Evolutionary conservation across 2,888 invertebrate species (phyloP), one percentile per base, ranked within the genome.

Genomic region (Sphecodes monilicornis): DNA sequence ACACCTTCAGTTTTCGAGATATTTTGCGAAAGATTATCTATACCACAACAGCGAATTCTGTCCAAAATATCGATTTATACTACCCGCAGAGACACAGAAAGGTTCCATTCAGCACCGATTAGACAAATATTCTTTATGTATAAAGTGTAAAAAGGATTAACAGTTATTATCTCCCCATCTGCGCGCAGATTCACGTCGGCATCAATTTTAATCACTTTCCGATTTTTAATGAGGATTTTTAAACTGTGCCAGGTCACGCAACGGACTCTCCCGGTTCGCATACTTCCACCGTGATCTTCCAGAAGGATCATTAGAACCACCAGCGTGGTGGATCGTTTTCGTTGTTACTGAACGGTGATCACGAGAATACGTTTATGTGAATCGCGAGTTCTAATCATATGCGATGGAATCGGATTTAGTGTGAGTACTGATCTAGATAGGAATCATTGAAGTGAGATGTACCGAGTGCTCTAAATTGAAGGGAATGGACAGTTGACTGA

Each of bases 131-230:
- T n/a, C n/a, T n/a, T n/a, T n/a, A n/a, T n/a, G n/a, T n/a, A n/a
- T n/a, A n/a, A n/a, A n/a, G 18, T 70, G 68, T 41, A 57, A 60
- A 41, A 50, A 41, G 41, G 41, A 80, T 82, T 64, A 60, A 80
- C 60, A 36, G 75, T 76, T 66, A 36, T 83, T 76, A 82, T 83
- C 82, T 82, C 57, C 36, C 22, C 26, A 13, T 32, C 57, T 39
- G 57, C 46, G 46, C 50, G 76, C 82, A 73, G 73, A 76, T 73
- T 73, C 68, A 60, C 73, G 76, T 82, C 83, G 76, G 73, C 60
- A 83, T 73, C 83, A 76, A 73, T 83, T 83, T 83, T 82, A 83
- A 83, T 82, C 83, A 73, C 32, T 36, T 60, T 50, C 18, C 69
- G 72, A 69, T 82, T 73, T 82, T 72, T 69, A 73, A 69, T 69